Base-by-base conservation (phyloP, 2,113 vertebrate species). In the Zeus faber region DNA sequence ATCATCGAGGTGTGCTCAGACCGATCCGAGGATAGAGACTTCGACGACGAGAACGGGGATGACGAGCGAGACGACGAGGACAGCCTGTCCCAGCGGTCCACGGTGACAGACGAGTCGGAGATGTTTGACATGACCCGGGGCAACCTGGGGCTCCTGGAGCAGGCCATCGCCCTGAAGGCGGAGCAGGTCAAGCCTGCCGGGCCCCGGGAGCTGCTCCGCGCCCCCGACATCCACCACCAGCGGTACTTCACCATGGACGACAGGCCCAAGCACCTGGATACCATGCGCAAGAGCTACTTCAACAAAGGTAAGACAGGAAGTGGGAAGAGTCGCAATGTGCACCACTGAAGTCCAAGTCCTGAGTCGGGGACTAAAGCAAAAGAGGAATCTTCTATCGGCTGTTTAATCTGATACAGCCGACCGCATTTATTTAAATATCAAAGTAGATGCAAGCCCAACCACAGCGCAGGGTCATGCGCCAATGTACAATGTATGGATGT, bases 81-180 rank as follows among this genome's bases (percentile, higher is more conserved):
- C 1, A 85, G 87, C 18, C 85, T 83, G 22, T 96, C 94, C 10
- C 95, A 93, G 70, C 92, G 93, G 26, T 96, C 94, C 0, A 70
- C 87, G 0, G 88, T 92, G 74, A 94, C 94, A 0, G 94, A 98
- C 0, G 96, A 95, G 89, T 95, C 94, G 0, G 97, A 99, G 83
- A 95, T 96, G 92, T 95, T 96, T 0, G 97, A 98, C 81, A 92
- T 99, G 90, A 97, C 93, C 0, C 86, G 94, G 16, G 96, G 97
- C 0, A 99, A 98, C 82, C 86, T 98, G 83, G 95, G 96, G 11
- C 91, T 98, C 47, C 88, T 99, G 79, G 97, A 99, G 78, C 96
- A 99, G 73, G 97, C 97, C 76, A 99, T 99, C 0, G 97, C 97
- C 0, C 86, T 99, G 65, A 98, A 99, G 73, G 96, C 97, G 0